phyloP scores from a whole-genome alignment of 1,140 invertebrate genomes.

The Diabrotica virgifera region DNA sequence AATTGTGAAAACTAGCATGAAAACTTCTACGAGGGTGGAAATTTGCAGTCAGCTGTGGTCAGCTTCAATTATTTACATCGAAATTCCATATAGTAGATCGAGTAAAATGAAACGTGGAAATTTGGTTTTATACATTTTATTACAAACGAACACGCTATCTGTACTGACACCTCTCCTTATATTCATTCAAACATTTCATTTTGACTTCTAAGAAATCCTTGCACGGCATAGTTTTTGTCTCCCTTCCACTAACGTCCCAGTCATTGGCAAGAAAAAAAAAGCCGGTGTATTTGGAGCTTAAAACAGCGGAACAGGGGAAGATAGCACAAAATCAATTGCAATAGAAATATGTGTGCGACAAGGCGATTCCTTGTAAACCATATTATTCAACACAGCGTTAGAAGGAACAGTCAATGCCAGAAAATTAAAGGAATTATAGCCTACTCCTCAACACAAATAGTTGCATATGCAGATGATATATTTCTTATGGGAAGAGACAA shows the following conservation, averaged over 20 bases:
- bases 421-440: too few relatives aligned
- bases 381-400: too few relatives aligned
- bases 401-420: too few relatives aligned
- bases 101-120: slow-evolving; percentile 22
- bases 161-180: slow-evolving; percentile 20
- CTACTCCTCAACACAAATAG: too few relatives aligned
- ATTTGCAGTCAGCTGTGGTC: slow-evolving; percentile 11
- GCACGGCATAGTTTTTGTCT: neutral
- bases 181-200: slow-evolving; percentile 19
- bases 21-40: neutral
- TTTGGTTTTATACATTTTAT: slow-evolving; percentile 21
- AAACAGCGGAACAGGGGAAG: slow-evolving; percentile 20
- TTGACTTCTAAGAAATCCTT: neutral
- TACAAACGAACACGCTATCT: slow-evolving; percentile 19
- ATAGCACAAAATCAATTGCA: too few relatives aligned
- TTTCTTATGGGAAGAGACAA: too few relatives aligned
- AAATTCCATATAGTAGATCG: slow-evolving; percentile 11
- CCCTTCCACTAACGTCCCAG: neutral
- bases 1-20: too few relatives aligned
- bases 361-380: too few relatives aligned
- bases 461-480: too few relatives aligned
- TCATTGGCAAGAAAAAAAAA: neutral
- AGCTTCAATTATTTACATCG: slow-evolving; percentile 16
- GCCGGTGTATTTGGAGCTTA: slow-evolving; percentile 3
- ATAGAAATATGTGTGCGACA: too few relatives aligned